phyloP scores from a whole-genome alignment of 2,888 invertebrate species.

The Cryptus viduatorius region DNA sequence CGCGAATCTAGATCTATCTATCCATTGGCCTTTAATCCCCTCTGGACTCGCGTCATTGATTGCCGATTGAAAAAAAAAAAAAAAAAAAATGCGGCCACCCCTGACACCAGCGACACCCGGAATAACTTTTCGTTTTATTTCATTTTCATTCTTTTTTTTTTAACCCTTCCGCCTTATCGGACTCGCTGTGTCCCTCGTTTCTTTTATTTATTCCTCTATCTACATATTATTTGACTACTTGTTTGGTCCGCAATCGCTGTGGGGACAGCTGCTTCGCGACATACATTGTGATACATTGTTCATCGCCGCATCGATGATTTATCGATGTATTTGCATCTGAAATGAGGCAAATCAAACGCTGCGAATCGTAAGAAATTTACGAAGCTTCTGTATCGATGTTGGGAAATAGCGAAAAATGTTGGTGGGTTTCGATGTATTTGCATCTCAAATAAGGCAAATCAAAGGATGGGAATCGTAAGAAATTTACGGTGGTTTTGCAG shows the following conservation, averaged over 20 bases:
- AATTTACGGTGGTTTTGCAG: background rate
- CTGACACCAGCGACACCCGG: conserved; percentile 64
- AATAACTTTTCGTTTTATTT: conserved; percentile 50
- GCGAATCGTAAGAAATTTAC: background rate
- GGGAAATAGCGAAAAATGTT: background rate
- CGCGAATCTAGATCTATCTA: conserved; percentile 84
- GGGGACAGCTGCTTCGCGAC: conserved; percentile 50
- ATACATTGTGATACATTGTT: background rate
- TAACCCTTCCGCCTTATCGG: conserved; percentile 54
- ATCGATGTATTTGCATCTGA: conserved; percentile 76
- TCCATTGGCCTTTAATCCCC: conserved; percentile 82
- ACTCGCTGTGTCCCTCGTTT: conserved; percentile 41
- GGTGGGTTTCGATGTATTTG: background rate
- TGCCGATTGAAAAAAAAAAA: conserved; percentile 80
- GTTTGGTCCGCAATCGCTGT: conserved; percentile 64
- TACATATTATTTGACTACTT: conserved; percentile 55
- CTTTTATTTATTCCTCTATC: conserved; percentile 49
- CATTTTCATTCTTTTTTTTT: conserved; percentile 55
- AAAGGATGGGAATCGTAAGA: background rate
- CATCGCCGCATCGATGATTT: conserved; percentile 81
- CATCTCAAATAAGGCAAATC: conserved; percentile 40
- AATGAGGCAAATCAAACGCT: conserved; percentile 21
- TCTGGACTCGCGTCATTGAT: conserved; percentile 82
- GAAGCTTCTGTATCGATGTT: background rate
- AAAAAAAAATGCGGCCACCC: conserved; percentile 66